A percentile compares a stretch with the other conserved stretches of the same genome.
Conservation (phyloP, 2,888 invertebrate genomes). For the Strigamia crassipes region DNA sequence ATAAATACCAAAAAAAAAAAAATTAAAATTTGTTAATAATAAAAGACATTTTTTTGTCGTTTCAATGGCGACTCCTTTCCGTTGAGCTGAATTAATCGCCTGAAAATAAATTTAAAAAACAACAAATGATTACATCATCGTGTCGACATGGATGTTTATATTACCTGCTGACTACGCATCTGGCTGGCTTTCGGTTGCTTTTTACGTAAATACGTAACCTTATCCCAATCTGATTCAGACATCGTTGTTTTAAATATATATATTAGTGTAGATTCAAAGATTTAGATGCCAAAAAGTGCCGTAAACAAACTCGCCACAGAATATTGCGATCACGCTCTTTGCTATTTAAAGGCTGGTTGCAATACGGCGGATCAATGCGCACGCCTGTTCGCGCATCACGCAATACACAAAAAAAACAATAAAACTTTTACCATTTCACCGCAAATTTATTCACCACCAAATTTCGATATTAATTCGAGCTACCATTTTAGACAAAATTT, state of each 20-base stretch:
- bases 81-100: constrained; percentile 89
- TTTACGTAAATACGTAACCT: constrained; percentile 87
- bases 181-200: constrained; percentile 86
- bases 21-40: too few relatives aligned
- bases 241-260: constrained; percentile 37
- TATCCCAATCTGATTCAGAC: constrained; percentile 58
- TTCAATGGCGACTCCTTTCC: constrained; percentile 88
- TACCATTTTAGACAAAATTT: too few relatives aligned
- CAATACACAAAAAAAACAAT: neutral
- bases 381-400: neutral
- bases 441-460: neutral
- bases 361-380: neutral
- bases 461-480: neutral
- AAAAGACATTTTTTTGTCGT: constrained; percentile 89
- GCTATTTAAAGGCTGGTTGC: neutral
- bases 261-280: neutral
- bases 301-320: neutral
- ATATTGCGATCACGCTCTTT: neutral
- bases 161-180: constrained; percentile 81
- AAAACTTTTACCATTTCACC: neutral
- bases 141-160: neutral
- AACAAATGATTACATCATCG: too few relatives aligned
- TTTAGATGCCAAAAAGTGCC: neutral
- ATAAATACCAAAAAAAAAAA: too few relatives aligned
- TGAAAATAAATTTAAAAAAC: constrained; percentile 55